Conservation (phyloP, 2,113 vertebrate genomes). For the Hippocampus guttulatus region DNA sequence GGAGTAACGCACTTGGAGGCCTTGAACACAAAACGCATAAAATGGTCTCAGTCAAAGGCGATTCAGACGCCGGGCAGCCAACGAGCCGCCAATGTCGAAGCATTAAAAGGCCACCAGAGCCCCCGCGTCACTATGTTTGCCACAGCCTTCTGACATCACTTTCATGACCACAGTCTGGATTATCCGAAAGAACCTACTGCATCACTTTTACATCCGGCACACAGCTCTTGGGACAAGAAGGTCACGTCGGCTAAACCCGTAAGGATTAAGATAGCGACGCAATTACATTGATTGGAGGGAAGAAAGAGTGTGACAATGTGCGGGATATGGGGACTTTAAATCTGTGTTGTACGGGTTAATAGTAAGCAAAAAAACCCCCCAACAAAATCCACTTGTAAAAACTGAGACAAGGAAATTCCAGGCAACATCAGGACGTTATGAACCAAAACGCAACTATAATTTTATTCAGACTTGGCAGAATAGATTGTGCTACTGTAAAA, state of each 20-base stretch:
- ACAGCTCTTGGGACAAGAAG: slow-evolving; percentile 27
- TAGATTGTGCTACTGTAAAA: no score
- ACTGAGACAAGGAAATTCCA: not conserved
- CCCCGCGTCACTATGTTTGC: slow-evolving; percentile 38
- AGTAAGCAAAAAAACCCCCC: not conserved
- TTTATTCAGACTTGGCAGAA: no score
- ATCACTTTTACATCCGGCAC: slow-evolving; percentile 43
- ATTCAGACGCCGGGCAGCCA: slow-evolving; percentile 26
- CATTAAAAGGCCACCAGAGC: slow-evolving; percentile 25
- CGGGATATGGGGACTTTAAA: not conserved
- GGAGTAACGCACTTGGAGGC: not conserved
- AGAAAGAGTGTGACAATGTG: not conserved
- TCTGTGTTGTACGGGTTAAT: not conserved
- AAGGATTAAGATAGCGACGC: slow-evolving; percentile 15
- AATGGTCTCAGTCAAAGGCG: slow-evolving; percentile 29
- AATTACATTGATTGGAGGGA: slow-evolving; percentile 1
- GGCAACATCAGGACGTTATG: not conserved
- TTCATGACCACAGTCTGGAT: slow-evolving; percentile 45
- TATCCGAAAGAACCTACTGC: slow-evolving; percentile 36
- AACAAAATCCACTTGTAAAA: not conserved
- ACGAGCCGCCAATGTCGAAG: slow-evolving; percentile 21
- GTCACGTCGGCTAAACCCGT: slow-evolving; percentile 17
- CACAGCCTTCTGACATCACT: slow-evolving; percentile 36
- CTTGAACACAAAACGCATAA: slow-evolving; percentile 39
- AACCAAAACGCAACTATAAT: not conserved